A percentile compares a stretch with the other conserved stretches of the same genome.
These are phyloP conservation scores for Athene cunicularia DNA, from an alignment of 2,113 vertebrate species.

Conservation along the genomic window DNA sequence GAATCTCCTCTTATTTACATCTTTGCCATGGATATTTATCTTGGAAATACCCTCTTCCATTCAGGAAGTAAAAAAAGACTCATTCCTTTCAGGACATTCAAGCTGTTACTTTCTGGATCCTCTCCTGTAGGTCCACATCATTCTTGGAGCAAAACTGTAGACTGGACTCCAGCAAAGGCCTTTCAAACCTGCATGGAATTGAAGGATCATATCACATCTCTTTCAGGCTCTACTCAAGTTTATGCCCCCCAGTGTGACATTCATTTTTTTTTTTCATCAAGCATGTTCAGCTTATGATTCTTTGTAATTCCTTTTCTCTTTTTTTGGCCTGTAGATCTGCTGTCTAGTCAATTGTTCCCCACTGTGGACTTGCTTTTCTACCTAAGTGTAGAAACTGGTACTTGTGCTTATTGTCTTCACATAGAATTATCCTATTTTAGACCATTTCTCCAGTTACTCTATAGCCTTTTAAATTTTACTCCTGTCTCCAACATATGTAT, in stretches of 20 bases:
- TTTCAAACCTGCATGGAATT: not conserved
- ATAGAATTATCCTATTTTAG: not conserved
- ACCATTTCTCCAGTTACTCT: not conserved
- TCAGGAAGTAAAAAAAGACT: not conserved
- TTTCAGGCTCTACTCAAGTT: not conserved
- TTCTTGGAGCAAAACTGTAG: not conserved
- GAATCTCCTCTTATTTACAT: not conserved
- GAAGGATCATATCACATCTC: not conserved
- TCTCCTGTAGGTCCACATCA: not conserved
- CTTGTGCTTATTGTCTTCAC: not conserved
- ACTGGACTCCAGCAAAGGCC: not conserved
- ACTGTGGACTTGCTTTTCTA: not conserved
- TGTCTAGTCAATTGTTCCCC: not conserved
- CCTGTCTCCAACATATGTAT: not conserved
- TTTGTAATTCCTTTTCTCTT: not conserved
- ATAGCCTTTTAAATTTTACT: not conserved
- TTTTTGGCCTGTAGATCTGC: not conserved
- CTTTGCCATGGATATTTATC: not conserved
- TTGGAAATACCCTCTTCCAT: not conserved
- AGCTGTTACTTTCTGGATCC: not conserved
- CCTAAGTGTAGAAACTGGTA: not conserved
- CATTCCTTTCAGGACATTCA: not conserved
- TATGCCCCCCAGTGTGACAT: not conserved
- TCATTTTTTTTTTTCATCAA: not conserved
- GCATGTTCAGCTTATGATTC: accelerated